phyloP scores from a whole-genome alignment of 2,888 invertebrate species.

The Hololepta plana region DNA sequence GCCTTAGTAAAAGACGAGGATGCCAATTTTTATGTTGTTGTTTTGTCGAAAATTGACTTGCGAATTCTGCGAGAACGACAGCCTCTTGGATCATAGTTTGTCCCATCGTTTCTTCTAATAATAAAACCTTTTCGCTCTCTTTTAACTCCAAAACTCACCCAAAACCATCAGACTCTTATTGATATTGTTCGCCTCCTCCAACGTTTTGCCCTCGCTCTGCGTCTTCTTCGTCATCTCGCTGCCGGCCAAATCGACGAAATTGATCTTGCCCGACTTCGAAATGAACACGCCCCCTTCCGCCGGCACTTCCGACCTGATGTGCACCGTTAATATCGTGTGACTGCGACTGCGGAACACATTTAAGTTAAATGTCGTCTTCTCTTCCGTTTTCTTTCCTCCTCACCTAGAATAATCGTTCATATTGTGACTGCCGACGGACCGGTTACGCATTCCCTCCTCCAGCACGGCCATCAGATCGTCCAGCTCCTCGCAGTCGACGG shows the following conservation, averaged over 20 bases:
- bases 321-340: slow-evolving; percentile 80
- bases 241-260: slow-evolving; percentile 92
- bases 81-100: too few relatives aligned
- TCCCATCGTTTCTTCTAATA: slow-evolving; percentile 1
- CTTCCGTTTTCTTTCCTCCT: slow-evolving; percentile 28
- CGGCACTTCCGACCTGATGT: slow-evolving; percentile 72
- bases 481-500: slow-evolving; percentile 82
- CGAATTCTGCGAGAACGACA: too few relatives aligned
- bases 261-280: slow-evolving; percentile 83
- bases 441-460: slow-evolving; percentile 87
- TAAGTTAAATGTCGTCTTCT: not conserved
- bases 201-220: slow-evolving; percentile 66
- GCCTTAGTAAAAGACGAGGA: too few relatives aligned
- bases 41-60: too few relatives aligned
- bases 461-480: slow-evolving; percentile 85
- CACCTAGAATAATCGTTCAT: slow-evolving; percentile 76
- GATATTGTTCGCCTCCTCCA: slow-evolving; percentile 91
- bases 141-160: slow-evolving; percentile 44
- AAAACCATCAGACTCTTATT: slow-evolving; percentile 90
- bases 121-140: not conserved
- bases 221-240: slow-evolving; percentile 92
- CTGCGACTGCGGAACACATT: slow-evolving; percentile 38
- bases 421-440: slow-evolving; percentile 76
- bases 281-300: slow-evolving; percentile 69
- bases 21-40: too few relatives aligned